A percentile compares a stretch with the other conserved stretches of the same genome.
Evolutionary conservation across 2,113 vertebrate species (phyloP).

Genomic region (Ameiurus melas): DNA sequence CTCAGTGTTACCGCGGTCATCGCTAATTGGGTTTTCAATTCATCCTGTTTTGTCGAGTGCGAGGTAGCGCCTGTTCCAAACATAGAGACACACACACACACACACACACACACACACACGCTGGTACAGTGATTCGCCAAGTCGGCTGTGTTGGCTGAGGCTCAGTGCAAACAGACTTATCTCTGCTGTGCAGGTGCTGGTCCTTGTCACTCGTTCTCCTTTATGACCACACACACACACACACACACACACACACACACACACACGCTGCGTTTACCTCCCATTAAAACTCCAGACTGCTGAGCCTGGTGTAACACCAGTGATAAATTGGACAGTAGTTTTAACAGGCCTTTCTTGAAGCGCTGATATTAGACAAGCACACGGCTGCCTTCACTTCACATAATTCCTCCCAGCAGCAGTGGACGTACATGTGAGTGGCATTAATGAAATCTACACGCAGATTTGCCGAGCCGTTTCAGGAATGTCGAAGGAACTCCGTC

Average conservation of each 20-base stretch:
- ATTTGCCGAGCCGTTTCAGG: background rate
- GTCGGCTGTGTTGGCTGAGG: slow-evolving; percentile 21
- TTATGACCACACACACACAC: slow-evolving; percentile 48
- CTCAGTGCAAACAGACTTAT: slow-evolving; percentile 49
- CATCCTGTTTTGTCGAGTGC: background rate
- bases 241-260: slow-evolving; percentile 30
- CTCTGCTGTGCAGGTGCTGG: slow-evolving; percentile 49
- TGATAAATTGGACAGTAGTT: slow-evolving; percentile 28
- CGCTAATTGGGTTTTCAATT: slow-evolving; percentile 29
- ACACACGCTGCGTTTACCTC: slow-evolving; percentile 18
- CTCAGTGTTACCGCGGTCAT: background rate
- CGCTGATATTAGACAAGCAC: slow-evolving; percentile 18
- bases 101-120: slow-evolving; percentile 23
- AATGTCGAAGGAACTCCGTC: background rate
- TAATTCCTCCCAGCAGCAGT: background rate
- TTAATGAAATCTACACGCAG: background rate
- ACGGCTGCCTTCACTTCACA: slow-evolving; percentile 2
- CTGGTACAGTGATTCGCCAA: slow-evolving; percentile 35
- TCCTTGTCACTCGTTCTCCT: slow-evolving; percentile 43
- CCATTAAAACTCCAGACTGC: slow-evolving; percentile 32
- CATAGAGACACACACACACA: slow-evolving; percentile 23
- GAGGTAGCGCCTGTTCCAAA: slow-evolving; percentile 20
- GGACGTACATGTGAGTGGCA: background rate
- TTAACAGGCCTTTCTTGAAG: background rate
- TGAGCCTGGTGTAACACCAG: slow-evolving; percentile 22